These are phyloP conservation scores for Netelia fuscicornis DNA, from an alignment of 2,888 invertebrate species.

Conservation along the genomic window DNA sequence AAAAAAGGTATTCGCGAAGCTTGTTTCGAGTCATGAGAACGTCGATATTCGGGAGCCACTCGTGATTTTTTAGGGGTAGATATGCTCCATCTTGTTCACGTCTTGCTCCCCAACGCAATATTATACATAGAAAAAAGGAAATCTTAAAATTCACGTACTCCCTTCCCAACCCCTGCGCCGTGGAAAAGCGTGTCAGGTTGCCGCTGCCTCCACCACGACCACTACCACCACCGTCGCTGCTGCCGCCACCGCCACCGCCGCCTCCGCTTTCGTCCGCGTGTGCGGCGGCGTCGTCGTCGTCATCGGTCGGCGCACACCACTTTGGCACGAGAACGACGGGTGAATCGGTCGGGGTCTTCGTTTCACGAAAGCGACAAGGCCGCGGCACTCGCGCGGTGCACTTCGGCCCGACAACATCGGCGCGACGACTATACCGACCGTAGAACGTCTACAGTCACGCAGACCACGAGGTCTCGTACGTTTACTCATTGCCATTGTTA, in stretches of 20 bases:
- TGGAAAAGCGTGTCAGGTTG: conserved; percentile 54
- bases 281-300: conserved; percentile 64
- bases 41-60: neutral
- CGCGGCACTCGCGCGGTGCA: conserved; percentile 83
- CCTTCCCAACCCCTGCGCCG: conserved; percentile 50
- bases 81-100: neutral
- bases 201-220: conserved; percentile 26
- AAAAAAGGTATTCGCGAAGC: neutral
- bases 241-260: conserved; percentile 41
- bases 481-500: conserved; percentile 14
- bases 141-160: conserved; percentile 34
- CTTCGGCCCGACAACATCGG: conserved; percentile 81
- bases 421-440: conserved; percentile 41
- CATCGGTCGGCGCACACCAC: conserved; percentile 65
- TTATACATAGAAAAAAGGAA: conserved; percentile 32
- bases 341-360: conserved; percentile 43
- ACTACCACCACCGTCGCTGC: conserved; percentile 16
- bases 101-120: conserved; percentile 6
- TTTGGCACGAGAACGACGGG: conserved; percentile 52
- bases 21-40: neutral
- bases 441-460: conserved; percentile 29
- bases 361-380: conserved; percentile 53
- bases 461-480: conserved; percentile 64
- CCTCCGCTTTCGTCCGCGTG: conserved; percentile 43
- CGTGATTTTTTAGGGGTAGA: neutral